A percentile compares a stretch with the other conserved stretches of the same genome.
Conservation (phyloP, 2,797 vertebrate genomes). For the Typhlichthys eigenmanni region DNA sequence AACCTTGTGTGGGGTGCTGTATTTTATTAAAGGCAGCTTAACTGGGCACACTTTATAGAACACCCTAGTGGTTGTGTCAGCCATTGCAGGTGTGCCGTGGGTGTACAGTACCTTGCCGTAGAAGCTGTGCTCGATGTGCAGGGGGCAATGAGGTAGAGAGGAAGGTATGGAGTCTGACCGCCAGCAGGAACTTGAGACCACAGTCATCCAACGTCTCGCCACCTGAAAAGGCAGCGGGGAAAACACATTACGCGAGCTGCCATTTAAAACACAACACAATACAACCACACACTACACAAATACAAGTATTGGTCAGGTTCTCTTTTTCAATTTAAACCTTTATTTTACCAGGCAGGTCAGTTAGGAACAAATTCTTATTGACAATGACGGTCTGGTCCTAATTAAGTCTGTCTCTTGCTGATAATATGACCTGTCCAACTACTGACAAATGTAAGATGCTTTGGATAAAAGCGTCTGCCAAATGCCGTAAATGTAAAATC, state of each 20-base stretch:
- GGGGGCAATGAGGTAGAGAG: slow-evolving; percentile 92
- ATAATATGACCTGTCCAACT: too few relatives aligned
- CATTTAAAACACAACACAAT: slow-evolving; percentile 6
- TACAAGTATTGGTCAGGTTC: too few relatives aligned
- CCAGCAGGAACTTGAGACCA: slow-evolving; percentile 93
- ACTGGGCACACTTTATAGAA: too few relatives aligned
- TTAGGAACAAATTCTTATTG: too few relatives aligned
- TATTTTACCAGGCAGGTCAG: too few relatives aligned
- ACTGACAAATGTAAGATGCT: too few relatives aligned
- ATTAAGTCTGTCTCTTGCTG: too few relatives aligned
- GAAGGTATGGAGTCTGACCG: slow-evolving; percentile 94
- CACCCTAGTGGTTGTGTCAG: background rate
- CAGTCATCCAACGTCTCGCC: slow-evolving; percentile 97
- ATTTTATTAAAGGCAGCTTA: too few relatives aligned
- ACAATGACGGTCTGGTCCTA: too few relatives aligned
- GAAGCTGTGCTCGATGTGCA: slow-evolving; percentile 87
- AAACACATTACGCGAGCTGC: background rate
- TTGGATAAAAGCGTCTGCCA: too few relatives aligned
- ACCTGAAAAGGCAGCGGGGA: slow-evolving; percentile 72
- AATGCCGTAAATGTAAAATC: too few relatives aligned
- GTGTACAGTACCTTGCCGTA: slow-evolving; percentile 83
- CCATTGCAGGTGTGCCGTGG: background rate
- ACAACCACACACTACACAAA: background rate
- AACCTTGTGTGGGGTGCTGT: background rate
- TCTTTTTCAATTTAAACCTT: too few relatives aligned